Evolutionary conservation across 2,113 vertebrate species (phyloP), one percentile per base, ranked within the genome.

Genomic region (Scomber colias): DNA sequence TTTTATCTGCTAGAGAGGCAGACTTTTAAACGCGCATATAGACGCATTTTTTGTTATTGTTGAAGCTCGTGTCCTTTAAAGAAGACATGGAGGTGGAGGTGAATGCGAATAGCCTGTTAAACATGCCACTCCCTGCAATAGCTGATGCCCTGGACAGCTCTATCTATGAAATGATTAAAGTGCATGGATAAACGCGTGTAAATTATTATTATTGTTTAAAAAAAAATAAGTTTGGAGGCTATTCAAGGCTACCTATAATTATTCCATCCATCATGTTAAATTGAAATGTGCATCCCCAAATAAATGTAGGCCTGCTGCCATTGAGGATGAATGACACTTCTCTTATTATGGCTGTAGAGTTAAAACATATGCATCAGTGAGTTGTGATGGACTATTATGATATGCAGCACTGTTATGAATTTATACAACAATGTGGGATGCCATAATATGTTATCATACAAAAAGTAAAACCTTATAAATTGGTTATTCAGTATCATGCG

Each of bases 101-200:
- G 63, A 70, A 80, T 66, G 78, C 78, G 79, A 81, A 84, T 51
- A 83, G 75, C 57, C 72, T 76, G 60, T 91, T 89, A 90, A 90
- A 85, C 90, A 90, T 94, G 95, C 95, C 95, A 95, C 95, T 95
- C 95, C 95, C 94, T 95, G 93, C 87, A 90, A 93, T 71, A 87
- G 75, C 72, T 91, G 90, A 91, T 92, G 87, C 87, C 80, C 85
- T 84, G 75, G 19, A 65, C 88, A 85, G 80, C 89, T 77, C 84
- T 57, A 60, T 66, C 55, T 68, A 24, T 74, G 75, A 67, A 81
- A 90, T 85, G 68, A 90, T 89, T 81, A 5, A 83, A 74, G 70
- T 67, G 45, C 11, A 87, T 63, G 57, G 59, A 7, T 57, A n/a
- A 15, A 45, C 54, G 35, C 69, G 4, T 45, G 24, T 14, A 13